These are phyloP conservation scores for Tachycineta bicolor DNA, from an alignment of 2,113 vertebrate genomes.

Conservation along the genomic window DNA sequence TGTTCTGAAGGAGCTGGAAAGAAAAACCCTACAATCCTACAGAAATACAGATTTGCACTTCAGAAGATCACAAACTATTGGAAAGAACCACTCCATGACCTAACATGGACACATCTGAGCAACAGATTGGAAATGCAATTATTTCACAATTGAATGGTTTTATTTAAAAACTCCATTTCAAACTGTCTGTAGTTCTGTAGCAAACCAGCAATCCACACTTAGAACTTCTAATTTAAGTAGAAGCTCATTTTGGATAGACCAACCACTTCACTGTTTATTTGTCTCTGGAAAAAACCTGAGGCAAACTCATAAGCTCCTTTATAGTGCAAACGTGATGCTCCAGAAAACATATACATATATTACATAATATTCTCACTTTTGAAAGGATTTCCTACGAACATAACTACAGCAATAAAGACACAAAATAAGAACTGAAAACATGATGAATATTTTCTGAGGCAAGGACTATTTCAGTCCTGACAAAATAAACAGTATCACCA, in stretches of 20 bases:
- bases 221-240: background rate
- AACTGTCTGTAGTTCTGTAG: background rate
- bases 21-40: background rate
- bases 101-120: background rate
- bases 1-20: background rate
- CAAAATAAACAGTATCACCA: background rate
- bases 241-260: background rate
- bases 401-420: background rate
- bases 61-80: background rate
- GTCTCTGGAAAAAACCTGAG: conserved; percentile 20
- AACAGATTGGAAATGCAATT: background rate
- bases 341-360: background rate
- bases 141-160: background rate
- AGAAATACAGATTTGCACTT: background rate
- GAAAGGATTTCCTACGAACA: background rate
- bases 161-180: background rate
- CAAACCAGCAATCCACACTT: background rate
- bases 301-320: background rate
- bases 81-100: background rate
- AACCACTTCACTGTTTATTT: background rate
- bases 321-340: background rate
- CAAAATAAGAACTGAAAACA: background rate
- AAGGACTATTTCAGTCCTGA: background rate
- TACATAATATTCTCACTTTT: background rate
- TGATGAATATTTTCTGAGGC: background rate